Evolutionary conservation across 2,113 vertebrate species (phyloP), one percentile per base, ranked within the genome.

Genomic region (Chaenocephalus aceratus): DNA sequence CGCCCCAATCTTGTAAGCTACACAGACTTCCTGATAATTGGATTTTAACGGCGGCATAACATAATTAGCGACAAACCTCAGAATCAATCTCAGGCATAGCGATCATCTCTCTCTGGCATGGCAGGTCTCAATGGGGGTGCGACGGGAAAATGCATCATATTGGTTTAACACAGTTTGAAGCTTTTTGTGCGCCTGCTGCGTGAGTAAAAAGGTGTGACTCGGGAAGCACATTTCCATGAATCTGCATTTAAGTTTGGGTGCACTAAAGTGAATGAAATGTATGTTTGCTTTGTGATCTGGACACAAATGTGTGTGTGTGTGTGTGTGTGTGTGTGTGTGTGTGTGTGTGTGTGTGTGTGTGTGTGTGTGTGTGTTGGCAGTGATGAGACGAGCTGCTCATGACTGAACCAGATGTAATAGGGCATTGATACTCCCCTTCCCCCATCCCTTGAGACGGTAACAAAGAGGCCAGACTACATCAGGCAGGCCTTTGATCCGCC

Each of bases 51-150:
- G 74, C 52, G 34, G 77, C 78, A 73, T 87, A 82, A 93, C 91
- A 91, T 92, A 93, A 94, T 94, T 94, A 94, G 87, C 69, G 78
- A 82, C 86, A 88, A 88, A 88, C 90, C 78, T 73, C 61, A 30
- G 83, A 91, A 90, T 88, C 89, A 88, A 90, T 89, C 89, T 86
- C 59, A 56, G 49, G 78, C 75, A 64, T 23, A 59, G 79, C 59
- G 67, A 92, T 90, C 86, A 81, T 82, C 59, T 76, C 76, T 51
- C 76, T 51, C 15, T 73, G 67, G 74, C 65, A 62, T 10, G 52
- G 73, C 83, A 67, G 63, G 81, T 82, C 69, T 70, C 71, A 76
- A 21, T 46, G 72, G 63, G 45, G 60, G 36, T 1, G 21, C 5
- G 3, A 30, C 9, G 13, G 54, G 54, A 41, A 73, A 77, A 72